A percentile compares a stretch with the other conserved stretches of the same genome.
These are phyloP conservation scores for Helicoverpa assulta DNA, from an alignment of 2,888 invertebrate genomes.

Conservation along the genomic window DNA sequence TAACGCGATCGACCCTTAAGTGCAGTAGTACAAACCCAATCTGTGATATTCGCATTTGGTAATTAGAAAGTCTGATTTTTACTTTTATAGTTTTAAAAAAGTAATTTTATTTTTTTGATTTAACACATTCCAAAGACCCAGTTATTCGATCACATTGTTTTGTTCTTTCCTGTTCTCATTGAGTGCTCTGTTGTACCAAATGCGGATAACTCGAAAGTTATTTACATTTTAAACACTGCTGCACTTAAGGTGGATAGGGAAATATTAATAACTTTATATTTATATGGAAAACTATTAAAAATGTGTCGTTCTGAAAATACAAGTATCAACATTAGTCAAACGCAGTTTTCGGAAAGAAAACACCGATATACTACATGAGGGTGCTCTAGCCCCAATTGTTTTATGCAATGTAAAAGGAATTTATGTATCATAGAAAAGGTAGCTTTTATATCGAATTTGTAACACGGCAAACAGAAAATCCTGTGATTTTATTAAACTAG, in stretches of 20 bases:
- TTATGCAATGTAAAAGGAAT: slow-evolving; percentile 18
- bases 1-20: slow-evolving; percentile 77
- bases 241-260: slow-evolving; percentile 88
- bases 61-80: slow-evolving; percentile 82
- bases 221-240: slow-evolving; percentile 85
- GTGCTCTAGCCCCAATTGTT: not conserved
- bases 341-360: slow-evolving; percentile 25
- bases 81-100: slow-evolving; percentile 63
- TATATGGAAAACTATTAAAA: slow-evolving; percentile 41
- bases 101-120: slow-evolving; percentile 66
- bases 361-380: not conserved
- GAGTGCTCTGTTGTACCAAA: slow-evolving; percentile 88
- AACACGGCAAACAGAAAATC: slow-evolving; percentile 21
- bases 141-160: slow-evolving; percentile 62
- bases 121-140: slow-evolving; percentile 82
- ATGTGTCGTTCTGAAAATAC: slow-evolving; percentile 45
- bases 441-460: slow-evolving; percentile 23
- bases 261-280: slow-evolving; percentile 57
- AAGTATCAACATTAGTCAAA: slow-evolving; percentile 48
- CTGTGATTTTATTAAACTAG: slow-evolving; percentile 39
- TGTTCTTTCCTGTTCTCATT: slow-evolving; percentile 82
- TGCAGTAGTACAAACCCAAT: slow-evolving; percentile 84
- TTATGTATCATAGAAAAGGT: slow-evolving; percentile 20
- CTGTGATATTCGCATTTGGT: slow-evolving; percentile 91
- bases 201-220: slow-evolving; percentile 86